Evolutionary conservation across 2,888 invertebrate species (phyloP).

Genomic region (Habrosyne pyritoides): DNA sequence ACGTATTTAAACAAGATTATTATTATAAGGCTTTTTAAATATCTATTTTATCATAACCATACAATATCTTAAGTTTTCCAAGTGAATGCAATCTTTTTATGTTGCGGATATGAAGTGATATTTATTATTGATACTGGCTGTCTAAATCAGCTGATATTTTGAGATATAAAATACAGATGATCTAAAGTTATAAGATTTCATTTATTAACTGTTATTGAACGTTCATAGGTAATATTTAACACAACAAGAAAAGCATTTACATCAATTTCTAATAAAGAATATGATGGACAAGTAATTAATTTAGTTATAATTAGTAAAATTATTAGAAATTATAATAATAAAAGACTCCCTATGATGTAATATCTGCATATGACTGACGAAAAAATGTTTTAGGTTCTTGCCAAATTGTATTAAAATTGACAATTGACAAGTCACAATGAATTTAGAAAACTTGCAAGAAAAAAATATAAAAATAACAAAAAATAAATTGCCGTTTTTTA

Average conservation of each 20-base stretch:
- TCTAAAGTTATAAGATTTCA: too few relatives aligned
- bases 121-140: too few relatives aligned
- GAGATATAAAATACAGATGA: too few relatives aligned
- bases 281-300: slow-evolving; percentile 8
- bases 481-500: slow-evolving; percentile 24
- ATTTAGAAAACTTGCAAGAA: slow-evolving; percentile 11
- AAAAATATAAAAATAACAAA: slow-evolving; percentile 27
- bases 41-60: too few relatives aligned
- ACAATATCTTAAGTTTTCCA: too few relatives aligned
- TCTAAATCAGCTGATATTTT: too few relatives aligned
- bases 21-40: too few relatives aligned
- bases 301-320: slow-evolving; percentile 25
- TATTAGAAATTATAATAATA: slow-evolving; percentile 34
- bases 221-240: not conserved
- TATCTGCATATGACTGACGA: slow-evolving; percentile 57
- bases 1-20: too few relatives aligned
- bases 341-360: slow-evolving; percentile 49
- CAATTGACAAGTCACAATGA: slow-evolving; percentile 23
- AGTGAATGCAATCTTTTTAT: too few relatives aligned
- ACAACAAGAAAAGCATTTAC: not conserved
- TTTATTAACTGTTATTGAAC: too few relatives aligned
- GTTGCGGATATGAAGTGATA: too few relatives aligned
- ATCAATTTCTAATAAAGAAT: not conserved
- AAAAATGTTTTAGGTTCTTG: slow-evolving; percentile 63
- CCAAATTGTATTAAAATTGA: slow-evolving; percentile 55